These are phyloP conservation scores for Microplitis mediator DNA, from an alignment of 1,140 invertebrate genomes.

Conservation along the genomic window DNA sequence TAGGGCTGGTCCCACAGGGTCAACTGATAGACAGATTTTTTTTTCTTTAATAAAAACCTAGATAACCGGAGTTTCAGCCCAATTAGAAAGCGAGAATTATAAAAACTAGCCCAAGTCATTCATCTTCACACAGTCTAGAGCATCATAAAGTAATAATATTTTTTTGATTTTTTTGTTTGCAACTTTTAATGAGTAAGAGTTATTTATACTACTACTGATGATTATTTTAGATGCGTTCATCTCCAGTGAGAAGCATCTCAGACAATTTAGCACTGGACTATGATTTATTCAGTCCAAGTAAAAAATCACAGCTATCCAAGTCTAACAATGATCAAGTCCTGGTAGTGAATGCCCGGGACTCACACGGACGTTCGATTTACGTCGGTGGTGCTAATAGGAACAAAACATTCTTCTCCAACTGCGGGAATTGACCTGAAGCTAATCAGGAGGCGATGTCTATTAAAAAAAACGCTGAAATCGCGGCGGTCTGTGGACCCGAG, in stretches of 20 bases:
- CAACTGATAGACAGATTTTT: no score
- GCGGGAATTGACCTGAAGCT: constrained; percentile 36
- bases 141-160: constrained; percentile 53
- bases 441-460: constrained; percentile 78
- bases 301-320: constrained; percentile 52
- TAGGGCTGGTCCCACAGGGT: no score
- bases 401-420: constrained; percentile 46
- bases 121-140: constrained; percentile 67
- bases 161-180: constrained; percentile 7
- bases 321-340: constrained; percentile 58
- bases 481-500: constrained; percentile 72
- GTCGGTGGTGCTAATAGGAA: constrained; percentile 61
- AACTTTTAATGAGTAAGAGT: not conserved
- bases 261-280: constrained; percentile 76
- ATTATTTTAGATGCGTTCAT: constrained; percentile 40
- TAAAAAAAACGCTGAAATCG: constrained; percentile 87
- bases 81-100: constrained; percentile 39
- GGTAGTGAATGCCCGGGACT: constrained; percentile 65
- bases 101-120: constrained; percentile 39
- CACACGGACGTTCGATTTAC: constrained; percentile 63
- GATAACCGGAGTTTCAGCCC: no score
- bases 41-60: no score
- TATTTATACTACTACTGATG: constrained; percentile 12
- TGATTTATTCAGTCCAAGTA: constrained; percentile 68
- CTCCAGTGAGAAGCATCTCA: constrained; percentile 53